Evolutionary conservation across 2,888 invertebrate species (phyloP), one percentile per base, ranked within the genome.

Genomic region (Opisthograptis luteolata): DNA sequence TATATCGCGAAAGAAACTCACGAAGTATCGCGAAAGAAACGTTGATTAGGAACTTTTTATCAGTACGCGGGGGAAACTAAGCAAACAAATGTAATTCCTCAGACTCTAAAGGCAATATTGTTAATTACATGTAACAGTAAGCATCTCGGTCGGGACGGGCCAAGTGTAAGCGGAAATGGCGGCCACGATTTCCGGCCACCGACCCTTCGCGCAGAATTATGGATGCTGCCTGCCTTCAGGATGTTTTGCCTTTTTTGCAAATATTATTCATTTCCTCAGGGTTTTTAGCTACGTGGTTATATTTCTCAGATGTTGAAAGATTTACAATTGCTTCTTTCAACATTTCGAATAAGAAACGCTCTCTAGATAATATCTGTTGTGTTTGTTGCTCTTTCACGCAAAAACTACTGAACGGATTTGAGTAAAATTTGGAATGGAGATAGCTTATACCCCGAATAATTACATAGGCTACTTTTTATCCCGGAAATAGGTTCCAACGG

Each of bases 131-230:
- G 37, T 10, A 49, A 19, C 32, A 31, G 12, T n/a, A 22, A 22
- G 12, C 31, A 22, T 31, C 22, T 31, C 31, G 19, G 41, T 28
- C 27, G 40, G 10, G 31, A 19, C 40, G 24, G 24, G 48, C 49
- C 43, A 28, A 50, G 44, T 45, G 40, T 39, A 52, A 47, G 31
- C 37, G 57, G 60, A 58, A 48, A 24, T 35, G 24, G 41, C 40
- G 53, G 53, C 27, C 55, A 27, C 53, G 22, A 47, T 43, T 50
- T 58, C 60, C 60, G 55, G 50, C 50, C 55, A 32, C 40, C 20
- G 55, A 45, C 40, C 47, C 42, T 50, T 42, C 42, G 43, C 35
- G 24, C 46, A 37, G 37, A 50, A 52, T 58, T 58, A 58, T 52
- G 43, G 45, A 43, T 22, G 19, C 43, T 28, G 35, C 40, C 53